phyloP scores from a whole-genome alignment of 2,797 vertebrate genomes.

The Muscicapa striata region DNA sequence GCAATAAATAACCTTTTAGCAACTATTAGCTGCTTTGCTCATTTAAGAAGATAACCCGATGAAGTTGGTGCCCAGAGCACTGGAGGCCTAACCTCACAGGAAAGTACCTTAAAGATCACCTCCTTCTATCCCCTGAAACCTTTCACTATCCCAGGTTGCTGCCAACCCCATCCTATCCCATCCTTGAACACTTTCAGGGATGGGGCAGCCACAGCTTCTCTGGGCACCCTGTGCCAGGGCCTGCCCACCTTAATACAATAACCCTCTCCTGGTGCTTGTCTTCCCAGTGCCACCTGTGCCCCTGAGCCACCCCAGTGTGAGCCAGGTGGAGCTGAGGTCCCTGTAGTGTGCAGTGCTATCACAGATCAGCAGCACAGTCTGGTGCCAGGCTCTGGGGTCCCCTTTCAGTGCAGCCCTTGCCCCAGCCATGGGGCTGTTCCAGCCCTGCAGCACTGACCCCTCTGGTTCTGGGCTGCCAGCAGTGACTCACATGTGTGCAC shows the following conservation, averaged over 20 bases:
- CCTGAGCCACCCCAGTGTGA: background rate
- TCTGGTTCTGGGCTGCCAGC: background rate
- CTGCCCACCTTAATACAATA: background rate
- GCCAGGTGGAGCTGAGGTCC: background rate
- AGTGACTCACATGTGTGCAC: background rate
- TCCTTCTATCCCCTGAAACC: background rate
- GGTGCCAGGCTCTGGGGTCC: background rate
- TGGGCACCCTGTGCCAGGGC: background rate
- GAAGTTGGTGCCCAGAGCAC: no score
- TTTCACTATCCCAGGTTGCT: background rate
- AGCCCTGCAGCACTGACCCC: background rate
- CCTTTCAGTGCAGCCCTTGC: background rate
- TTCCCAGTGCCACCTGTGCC: background rate
- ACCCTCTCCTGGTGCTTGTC: background rate
- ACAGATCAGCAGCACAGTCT: fast-evolving
- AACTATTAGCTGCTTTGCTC: no score
- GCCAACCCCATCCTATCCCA: background rate
- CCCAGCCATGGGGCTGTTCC: background rate
- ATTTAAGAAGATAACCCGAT: no score
- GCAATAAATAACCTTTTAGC: no score
- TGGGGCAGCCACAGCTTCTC: background rate
- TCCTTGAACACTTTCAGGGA: background rate
- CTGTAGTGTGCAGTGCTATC: fast-evolving
- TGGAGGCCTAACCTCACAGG: no score
- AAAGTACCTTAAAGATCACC: background rate